A percentile compares a stretch with the other conserved stretches of the same genome.
Conservation (phyloP, 2,888 invertebrate species). For the Steromphala cineraria region DNA sequence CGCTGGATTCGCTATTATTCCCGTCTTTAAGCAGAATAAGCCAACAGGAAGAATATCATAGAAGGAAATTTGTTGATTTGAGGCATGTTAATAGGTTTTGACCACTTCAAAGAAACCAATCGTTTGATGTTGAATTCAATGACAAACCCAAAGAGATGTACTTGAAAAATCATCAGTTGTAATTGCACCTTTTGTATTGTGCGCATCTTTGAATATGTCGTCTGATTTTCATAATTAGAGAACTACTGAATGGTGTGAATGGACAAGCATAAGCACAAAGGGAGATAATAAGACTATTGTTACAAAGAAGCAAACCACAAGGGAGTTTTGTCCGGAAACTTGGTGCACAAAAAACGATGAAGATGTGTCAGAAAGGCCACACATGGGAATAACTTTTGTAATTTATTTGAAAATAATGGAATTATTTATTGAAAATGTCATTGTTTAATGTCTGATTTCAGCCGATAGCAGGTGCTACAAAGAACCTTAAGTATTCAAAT, state of each 20-base stretch:
- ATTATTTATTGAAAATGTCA: too few species aligned
- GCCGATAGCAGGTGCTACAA: too few species aligned
- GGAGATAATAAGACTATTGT: neutral
- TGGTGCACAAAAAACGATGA: too few species aligned
- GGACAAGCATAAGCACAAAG: neutral
- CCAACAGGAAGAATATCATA: neutral
- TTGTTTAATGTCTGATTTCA: too few species aligned
- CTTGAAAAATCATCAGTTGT: neutral
- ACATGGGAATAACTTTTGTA: too few species aligned
- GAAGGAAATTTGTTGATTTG: neutral
- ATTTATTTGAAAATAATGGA: too few species aligned
- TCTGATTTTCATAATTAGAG: slow-evolving; percentile 1
- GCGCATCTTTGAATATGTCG: neutral
- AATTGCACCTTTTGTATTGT: neutral
- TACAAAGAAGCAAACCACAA: neutral
- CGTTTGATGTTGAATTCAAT: neutral
- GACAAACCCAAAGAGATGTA: neutral
- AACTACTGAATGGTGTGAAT: neutral
- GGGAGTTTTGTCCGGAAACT: too few species aligned
- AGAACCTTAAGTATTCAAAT: too few species aligned
- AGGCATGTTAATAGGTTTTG: neutral
- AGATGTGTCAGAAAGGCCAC: too few species aligned
- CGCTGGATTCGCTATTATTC: neutral
- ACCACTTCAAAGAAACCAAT: neutral
- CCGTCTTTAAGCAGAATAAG: neutral